Evolutionary conservation across 2,797 vertebrate genomes (phyloP), one percentile per base, ranked within the genome.

Genomic region (Xenopus petersii): DNA sequence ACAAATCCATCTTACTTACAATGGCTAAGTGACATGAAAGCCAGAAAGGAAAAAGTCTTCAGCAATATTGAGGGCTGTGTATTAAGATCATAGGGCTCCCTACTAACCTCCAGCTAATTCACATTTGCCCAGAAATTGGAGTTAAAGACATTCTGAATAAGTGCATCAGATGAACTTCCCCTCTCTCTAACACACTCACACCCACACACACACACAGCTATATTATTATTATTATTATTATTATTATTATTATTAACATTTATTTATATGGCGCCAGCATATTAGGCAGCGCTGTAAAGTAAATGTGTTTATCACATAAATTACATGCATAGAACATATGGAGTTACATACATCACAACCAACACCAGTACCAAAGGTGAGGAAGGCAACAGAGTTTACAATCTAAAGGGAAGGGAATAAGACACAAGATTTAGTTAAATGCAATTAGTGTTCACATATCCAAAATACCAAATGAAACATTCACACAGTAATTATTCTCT

Each of bases 1-100:
- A 89, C 88, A 92, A 94, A 98, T 99, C 96, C 95, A 98, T 99
- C 97, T 99, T 99, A 96, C 95, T 98, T 94, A 96, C 94, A 97
- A 97, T 96, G 93, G 95, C 91, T 92, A 91, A 90, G 88, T 98
- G 97, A 98, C 97, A 98, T 93, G 88, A 92, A 94, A 94, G 94
- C 94, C 94, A 94, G 94, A 93, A 93, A 94, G 92, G 91, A 51
- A 93, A 94, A 95, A 96, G 93, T 94, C 94, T 92, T 93, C 93
- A 93, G 89, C 93, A 93, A 91, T 94, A 90, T 93, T 93, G 93
- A 88, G 92, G 92, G 93, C 89, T 89, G 91, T 89, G 90, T 70
- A 79, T 79, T 65, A 74, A 74, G 71, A 74, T 79, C 61, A 79
- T 74, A 79, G 67, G 71, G 47, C 67, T 70, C 24, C 70, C 68